phyloP scores from a whole-genome alignment of 2,797 vertebrate genomes.

The Oreortyx pictus region DNA sequence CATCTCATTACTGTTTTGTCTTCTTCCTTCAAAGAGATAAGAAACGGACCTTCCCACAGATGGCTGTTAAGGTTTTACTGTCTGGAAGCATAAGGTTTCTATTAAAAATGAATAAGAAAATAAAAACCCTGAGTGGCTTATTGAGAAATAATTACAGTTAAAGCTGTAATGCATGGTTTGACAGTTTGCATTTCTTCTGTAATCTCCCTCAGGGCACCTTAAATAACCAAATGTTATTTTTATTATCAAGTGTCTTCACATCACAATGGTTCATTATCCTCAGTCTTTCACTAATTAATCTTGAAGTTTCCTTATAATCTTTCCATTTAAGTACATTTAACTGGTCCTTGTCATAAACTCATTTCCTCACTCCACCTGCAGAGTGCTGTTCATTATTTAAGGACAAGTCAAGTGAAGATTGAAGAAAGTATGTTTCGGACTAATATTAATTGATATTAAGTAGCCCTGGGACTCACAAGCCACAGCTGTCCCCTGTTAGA shows the following conservation, averaged over 20 bases:
- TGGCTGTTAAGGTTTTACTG: neutral
- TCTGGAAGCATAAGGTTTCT: neutral
- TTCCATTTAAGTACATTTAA: constrained; percentile 58
- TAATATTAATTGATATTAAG: constrained; percentile 82
- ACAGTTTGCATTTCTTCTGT: constrained; percentile 45
- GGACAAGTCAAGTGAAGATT: constrained; percentile 70
- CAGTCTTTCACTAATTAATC: constrained; percentile 66
- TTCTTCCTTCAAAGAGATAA: neutral
- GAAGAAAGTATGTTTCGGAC: constrained; percentile 77
- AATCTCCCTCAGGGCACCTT: constrained; percentile 12
- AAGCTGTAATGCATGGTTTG: constrained; percentile 14
- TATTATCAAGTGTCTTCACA: constrained; percentile 60
- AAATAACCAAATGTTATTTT: constrained; percentile 35
- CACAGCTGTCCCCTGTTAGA: constrained; percentile 83
- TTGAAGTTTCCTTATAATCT: constrained; percentile 57
- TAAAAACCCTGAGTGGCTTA: neutral
- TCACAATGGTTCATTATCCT: constrained; percentile 57
- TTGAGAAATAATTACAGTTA: constrained; percentile 10
- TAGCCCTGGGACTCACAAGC: constrained; percentile 76
- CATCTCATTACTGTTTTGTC: neutral
- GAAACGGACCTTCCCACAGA: neutral
- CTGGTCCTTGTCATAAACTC: constrained; percentile 1
- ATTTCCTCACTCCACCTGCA: neutral
- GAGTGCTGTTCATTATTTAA: constrained; percentile 71
- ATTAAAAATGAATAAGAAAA: neutral